Evolutionary conservation across 2,888 invertebrate genomes (phyloP).

Genomic region (Thysanoteuthis rhombus): DNA sequence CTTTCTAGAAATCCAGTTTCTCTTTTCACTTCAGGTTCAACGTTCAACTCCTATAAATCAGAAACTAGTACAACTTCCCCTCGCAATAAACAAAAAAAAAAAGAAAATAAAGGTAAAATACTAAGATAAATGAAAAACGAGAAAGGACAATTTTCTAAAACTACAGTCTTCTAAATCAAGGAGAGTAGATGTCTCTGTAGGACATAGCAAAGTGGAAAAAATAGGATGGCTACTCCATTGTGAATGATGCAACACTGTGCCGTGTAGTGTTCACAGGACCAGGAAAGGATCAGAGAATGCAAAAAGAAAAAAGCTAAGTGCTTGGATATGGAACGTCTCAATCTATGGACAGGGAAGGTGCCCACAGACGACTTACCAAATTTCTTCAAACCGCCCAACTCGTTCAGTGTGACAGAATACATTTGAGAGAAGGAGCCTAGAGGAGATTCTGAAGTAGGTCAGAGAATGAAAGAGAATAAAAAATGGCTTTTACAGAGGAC

Average conservation of each 20-base stretch:
- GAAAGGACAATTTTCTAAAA: background rate
- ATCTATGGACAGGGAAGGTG: background rate
- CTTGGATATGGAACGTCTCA: background rate
- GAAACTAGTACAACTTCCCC: no score
- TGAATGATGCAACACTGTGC: background rate
- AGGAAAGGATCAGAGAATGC: background rate
- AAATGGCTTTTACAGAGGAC: background rate
- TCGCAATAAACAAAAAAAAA: background rate
- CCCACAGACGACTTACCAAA: constrained; percentile 15
- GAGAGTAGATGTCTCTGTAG: background rate
- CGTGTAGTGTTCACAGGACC: background rate
- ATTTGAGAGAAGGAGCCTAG: constrained; percentile 26
- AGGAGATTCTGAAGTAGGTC: background rate
- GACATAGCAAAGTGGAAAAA: background rate
- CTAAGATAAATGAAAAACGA: background rate
- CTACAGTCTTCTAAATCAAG: background rate
- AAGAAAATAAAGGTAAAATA: background rate
- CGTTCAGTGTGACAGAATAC: constrained; percentile 22
- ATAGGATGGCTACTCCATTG: background rate
- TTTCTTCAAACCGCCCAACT: background rate
- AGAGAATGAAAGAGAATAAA: background rate
- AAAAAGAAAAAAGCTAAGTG: background rate
- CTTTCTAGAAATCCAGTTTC: background rate
- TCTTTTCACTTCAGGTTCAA: background rate
- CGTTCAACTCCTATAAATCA: background rate